Base-by-base conservation (phyloP, 2,113 vertebrate genomes). In the Speoplatyrhinus poulsoni region DNA sequence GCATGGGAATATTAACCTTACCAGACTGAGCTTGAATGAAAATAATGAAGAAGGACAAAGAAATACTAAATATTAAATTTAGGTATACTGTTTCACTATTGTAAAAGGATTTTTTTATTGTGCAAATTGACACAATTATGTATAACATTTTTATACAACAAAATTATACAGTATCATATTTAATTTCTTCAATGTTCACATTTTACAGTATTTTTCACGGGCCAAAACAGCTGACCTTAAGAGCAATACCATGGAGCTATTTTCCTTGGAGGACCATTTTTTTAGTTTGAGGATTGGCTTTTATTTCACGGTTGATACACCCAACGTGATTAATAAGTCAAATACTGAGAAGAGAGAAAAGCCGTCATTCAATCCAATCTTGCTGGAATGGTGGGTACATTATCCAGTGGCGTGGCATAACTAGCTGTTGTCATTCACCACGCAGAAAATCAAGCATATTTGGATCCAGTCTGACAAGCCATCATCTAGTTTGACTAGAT, bases 221-320 rank as follows among this genome's bases (percentile, higher is more conserved):
- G 84, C 79, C 76, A 76, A 50, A 3, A 73, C 87, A 82, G 79
- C 84, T 83, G 82, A 71, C 85, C 67, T 32, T 49, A 49, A 49
- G 12, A 49, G 12, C 85, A 87, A 90, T 85, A 83, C 85, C 48
- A 57, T 83, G 76, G 81, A 88, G 80, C 84, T 90, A 82, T 89
- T 91, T 87, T 79, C 77, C 73, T 72, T 65, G 65, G 76, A 86
- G 74, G 72, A 86, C 79, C 78, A 87, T 90, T 88, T 89, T 89
- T 90, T 89, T 91, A 88, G 84, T 91, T 90, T 86, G 77, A 73
- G 67, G 89, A 88, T 90, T 88, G 83, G 82, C 82, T 91, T 91
- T 92, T 88, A 93, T 93, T 93, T 93, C 92, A 93, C 85, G 91
- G 87, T 93, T 88, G 88, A 91, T 82, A 89, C 85, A 76, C 87